Conservation (phyloP, 30 jellyfish, hydroid and myxozoan species). For the Rhopilema esculentum region DNA sequence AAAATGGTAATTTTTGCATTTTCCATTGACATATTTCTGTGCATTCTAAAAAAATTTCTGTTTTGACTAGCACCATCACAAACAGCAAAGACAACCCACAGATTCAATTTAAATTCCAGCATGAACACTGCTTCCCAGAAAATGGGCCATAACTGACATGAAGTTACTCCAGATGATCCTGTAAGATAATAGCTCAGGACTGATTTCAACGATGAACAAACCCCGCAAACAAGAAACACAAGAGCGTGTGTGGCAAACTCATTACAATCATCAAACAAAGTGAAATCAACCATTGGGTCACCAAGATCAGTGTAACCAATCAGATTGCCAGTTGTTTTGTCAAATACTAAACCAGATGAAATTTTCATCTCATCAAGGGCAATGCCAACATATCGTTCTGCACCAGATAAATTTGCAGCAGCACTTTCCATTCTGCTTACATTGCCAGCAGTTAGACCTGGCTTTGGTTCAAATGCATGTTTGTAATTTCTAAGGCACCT, state of each 20-base stretch:
- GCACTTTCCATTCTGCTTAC: slow-evolving; percentile 20
- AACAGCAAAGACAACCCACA: slow-evolving; percentile 54
- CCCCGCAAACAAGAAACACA: slow-evolving; percentile 24
- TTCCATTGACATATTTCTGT: slow-evolving; percentile 4
- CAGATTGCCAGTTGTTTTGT: slow-evolving; percentile 23
- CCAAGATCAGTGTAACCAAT: slow-evolving; percentile 61
- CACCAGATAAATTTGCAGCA: slow-evolving; percentile 20
- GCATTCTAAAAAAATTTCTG: slow-evolving; percentile 39
- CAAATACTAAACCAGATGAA: slow-evolving; percentile 30
- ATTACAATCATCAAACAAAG: neutral
- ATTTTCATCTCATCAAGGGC: slow-evolving; percentile 57
- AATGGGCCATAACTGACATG: slow-evolving; percentile 44
- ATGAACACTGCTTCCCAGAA: slow-evolving; percentile 66
- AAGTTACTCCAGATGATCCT: slow-evolving; percentile 17
- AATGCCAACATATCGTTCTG: slow-evolving; percentile 27
- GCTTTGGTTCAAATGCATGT: slow-evolving; percentile 51
- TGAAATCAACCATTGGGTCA: slow-evolving; percentile 18
- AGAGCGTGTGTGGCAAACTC: slow-evolving; percentile 38
- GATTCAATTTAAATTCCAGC: slow-evolving; percentile 1
- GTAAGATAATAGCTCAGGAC: slow-evolving; percentile 41
- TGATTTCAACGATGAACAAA: slow-evolving; percentile 34
- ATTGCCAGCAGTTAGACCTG: slow-evolving; percentile 32
- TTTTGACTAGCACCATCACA: slow-evolving; percentile 74
- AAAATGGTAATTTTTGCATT: neutral
- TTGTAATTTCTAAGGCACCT: slow-evolving; percentile 34